Conservation (phyloP, 2,113 vertebrate species). For the Epinephelus cyanopodus region DNA sequence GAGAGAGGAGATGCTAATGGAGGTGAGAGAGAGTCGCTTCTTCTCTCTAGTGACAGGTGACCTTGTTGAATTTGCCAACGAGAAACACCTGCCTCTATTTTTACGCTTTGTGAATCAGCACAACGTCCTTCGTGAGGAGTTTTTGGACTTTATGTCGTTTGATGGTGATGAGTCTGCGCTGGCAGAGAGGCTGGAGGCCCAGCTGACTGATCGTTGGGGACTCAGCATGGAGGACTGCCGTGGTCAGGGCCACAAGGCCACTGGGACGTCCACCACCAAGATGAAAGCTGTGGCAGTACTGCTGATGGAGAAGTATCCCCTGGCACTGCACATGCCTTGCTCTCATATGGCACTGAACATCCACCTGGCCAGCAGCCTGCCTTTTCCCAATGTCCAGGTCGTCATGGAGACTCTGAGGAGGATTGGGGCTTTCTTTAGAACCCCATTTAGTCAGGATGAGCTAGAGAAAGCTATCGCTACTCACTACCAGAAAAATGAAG, state of each 20-base stretch:
- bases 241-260: slow-evolving; percentile 91
- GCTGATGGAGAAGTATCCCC: slow-evolving; percentile 91
- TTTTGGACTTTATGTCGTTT: slow-evolving; percentile 89
- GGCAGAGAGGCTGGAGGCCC: slow-evolving; percentile 88
- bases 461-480: slow-evolving; percentile 84
- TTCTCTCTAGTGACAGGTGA: slow-evolving; percentile 92
- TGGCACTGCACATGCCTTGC: slow-evolving; percentile 89
- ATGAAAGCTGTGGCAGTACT: slow-evolving; percentile 91
- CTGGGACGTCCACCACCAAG: slow-evolving; percentile 89
- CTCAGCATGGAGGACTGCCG: slow-evolving; percentile 94
- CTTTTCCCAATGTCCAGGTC: slow-evolving; percentile 88
- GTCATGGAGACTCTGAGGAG: slow-evolving; percentile 89
- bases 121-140: slow-evolving; percentile 90
- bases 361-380: slow-evolving; percentile 90
- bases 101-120: slow-evolving; percentile 91
- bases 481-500: slow-evolving; percentile 87
- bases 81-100: slow-evolving; percentile 89
- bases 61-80: slow-evolving; percentile 87
- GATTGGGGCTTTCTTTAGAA: slow-evolving; percentile 85
- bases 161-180: slow-evolving; percentile 86
- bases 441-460: slow-evolving; percentile 81
- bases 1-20: slow-evolving; percentile 91
- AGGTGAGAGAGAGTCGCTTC: slow-evolving; percentile 92
- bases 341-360: slow-evolving; percentile 91
- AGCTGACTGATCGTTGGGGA: slow-evolving; percentile 92